Conservation (phyloP, 2,888 invertebrate species). For the Drosophila cracens region DNA sequence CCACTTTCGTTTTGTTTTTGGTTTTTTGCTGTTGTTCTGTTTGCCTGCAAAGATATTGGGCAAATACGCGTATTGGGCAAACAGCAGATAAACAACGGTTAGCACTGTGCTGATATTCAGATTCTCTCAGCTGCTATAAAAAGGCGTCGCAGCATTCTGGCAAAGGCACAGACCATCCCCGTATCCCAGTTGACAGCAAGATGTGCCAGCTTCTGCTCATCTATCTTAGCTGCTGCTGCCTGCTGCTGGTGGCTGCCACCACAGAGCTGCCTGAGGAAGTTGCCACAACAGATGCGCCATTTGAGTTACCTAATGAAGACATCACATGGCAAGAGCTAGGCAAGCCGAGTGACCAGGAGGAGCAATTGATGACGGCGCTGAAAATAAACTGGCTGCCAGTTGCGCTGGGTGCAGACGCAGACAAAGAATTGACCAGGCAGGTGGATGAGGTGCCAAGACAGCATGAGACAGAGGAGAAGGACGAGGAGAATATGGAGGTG, state of each 20-base stretch:
- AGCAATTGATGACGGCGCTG: slow-evolving; percentile 21
- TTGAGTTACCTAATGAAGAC: slow-evolving; percentile 12
- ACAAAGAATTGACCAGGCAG: slow-evolving; percentile 12
- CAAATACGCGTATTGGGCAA: slow-evolving; percentile 50
- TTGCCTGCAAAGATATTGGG: slow-evolving; percentile 62
- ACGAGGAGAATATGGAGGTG: background rate
- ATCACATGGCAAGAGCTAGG: slow-evolving; percentile 19
- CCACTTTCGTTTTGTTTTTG: slow-evolving; percentile 47
- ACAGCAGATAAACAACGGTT: slow-evolving; percentile 51
- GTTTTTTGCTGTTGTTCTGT: slow-evolving; percentile 26
- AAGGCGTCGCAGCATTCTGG: slow-evolving; percentile 22
- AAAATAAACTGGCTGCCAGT: slow-evolving; percentile 58
- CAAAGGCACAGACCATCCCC: slow-evolving; percentile 35
- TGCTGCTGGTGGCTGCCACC: slow-evolving; percentile 47
- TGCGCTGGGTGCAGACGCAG: slow-evolving; percentile 30
- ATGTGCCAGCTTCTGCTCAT: slow-evolving; percentile 45
- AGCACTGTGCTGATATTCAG: slow-evolving; percentile 32
- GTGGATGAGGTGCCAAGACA: background rate
- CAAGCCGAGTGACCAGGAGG: slow-evolving; percentile 33
- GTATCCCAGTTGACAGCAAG: slow-evolving; percentile 30
- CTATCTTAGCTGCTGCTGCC: slow-evolving; percentile 37
- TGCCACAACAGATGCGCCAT: slow-evolving; percentile 1
- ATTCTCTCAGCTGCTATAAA: slow-evolving; percentile 48
- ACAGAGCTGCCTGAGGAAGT: slow-evolving; percentile 11
- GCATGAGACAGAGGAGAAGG: background rate